Evolutionary conservation across 2,888 invertebrate species (phyloP), one percentile per base, ranked within the genome.

Genomic region (Muscina levida): DNA sequence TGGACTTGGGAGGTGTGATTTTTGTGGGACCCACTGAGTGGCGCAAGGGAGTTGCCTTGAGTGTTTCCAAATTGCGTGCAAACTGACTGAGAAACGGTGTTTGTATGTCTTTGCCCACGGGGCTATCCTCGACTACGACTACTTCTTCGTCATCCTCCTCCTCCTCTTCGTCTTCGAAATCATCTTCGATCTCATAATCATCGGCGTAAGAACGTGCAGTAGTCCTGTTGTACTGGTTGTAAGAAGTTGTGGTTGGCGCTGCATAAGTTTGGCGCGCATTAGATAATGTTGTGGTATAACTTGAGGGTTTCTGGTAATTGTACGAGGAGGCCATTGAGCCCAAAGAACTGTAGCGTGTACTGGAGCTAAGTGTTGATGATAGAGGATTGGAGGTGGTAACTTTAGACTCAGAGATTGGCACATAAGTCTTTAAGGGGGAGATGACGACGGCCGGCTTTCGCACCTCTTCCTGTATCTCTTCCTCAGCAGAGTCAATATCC

Each of bases 21-120:
- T 72, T 72, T 8, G 73, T 78, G 26, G 24, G 81, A 8, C 81
- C 81, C 42, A 81, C 42, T 2, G 81, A 87, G 62, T 81, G 77
- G 10, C 81, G 81, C 26, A 81, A 26, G 0, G 86, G 86, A 19
- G 86, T 86, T 0, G 86, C 84, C 56, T 85, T 85, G 0, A 87
- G 79, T 6, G 83, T 82, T 19, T 87, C 85, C 53, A 88, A 82
- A 59, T 85, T 86, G 1, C 86, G 83, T 1, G 88, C 86, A 82
- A 88, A 88, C 44, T 86, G 85, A 62, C 87, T 87, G 4, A 88
- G 82, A 51, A 84, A 88, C 8, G 87, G 87, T 1, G 87, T 82
- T n/a, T 86, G 82, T 0, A 56, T 57, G 1, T 82, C 82, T 1
- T 82, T 76, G 8, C n/a, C 53, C 17, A 68, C 71, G 37, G 82